Evolutionary conservation across 2,113 vertebrate species (phyloP).

Genomic region (Ictalurus furcatus): DNA sequence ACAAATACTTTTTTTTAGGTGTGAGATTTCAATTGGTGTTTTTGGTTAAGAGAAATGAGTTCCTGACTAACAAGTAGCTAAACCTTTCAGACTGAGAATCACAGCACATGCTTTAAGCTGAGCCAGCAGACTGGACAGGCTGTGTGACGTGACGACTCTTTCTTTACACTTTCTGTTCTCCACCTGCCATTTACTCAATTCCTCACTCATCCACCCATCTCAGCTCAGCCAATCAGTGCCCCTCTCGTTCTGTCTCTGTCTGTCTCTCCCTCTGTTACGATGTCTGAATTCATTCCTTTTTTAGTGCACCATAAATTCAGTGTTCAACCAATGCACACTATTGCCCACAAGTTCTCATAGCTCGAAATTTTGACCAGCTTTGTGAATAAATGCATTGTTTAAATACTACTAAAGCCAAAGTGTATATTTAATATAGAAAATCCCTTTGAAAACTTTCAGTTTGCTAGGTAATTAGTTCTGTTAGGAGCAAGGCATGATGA

Average conservation of each 20-base stretch:
- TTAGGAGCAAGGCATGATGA: not conserved
- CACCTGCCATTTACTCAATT: not conserved
- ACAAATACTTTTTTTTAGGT: not conserved
- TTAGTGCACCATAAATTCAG: not conserved
- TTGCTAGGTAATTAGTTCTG: not conserved
- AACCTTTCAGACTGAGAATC: not conserved
- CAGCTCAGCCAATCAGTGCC: slow-evolving; percentile 7
- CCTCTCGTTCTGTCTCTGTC: not conserved
- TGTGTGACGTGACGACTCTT: not conserved
- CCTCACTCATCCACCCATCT: slow-evolving; percentile 7
- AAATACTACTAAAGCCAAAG: not conserved
- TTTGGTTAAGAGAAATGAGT: not conserved
- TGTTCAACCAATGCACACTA: not conserved
- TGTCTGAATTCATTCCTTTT: not conserved
- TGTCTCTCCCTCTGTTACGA: not conserved
- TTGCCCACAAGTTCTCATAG: not conserved
- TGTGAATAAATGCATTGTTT: not conserved
- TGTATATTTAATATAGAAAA: not conserved
- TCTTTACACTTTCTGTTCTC: slow-evolving; percentile 6
- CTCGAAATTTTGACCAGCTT: not conserved
- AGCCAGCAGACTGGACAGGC: not conserved
- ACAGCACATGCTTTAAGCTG: not conserved
- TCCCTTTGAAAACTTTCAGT: not conserved
- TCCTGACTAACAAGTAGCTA: not conserved
- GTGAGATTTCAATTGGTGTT: no score